These are phyloP conservation scores for Tachina lurida DNA, from an alignment of 2,888 invertebrate species.

Conservation along the genomic window DNA sequence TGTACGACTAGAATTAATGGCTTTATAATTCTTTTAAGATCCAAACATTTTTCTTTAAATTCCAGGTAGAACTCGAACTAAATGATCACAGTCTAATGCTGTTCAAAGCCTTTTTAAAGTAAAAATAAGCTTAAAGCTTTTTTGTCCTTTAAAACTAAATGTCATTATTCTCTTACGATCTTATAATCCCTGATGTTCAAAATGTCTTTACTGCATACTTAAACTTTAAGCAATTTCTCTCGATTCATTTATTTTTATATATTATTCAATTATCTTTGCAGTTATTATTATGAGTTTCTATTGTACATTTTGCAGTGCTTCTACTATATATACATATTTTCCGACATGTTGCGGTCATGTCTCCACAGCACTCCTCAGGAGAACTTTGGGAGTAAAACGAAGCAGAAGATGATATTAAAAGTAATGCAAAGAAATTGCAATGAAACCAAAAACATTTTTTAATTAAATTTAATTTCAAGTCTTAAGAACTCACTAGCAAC, in stretches of 20 bases:
- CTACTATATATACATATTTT: conserved; percentile 20
- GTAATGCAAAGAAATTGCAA: conserved; percentile 53
- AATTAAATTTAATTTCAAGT: conserved; percentile 63
- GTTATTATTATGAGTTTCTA: conserved; percentile 58
- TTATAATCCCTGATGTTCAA: neutral
- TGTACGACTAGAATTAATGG: too few species aligned
- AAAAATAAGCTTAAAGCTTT: neutral
- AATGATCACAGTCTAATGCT: too few species aligned
- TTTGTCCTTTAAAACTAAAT: neutral
- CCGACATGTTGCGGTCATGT: conserved; percentile 62
- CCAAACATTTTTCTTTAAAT: too few species aligned
- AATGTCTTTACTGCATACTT: neutral
- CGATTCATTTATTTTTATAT: conserved; percentile 18
- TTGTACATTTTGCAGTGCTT: conserved; percentile 41
- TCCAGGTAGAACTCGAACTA: too few species aligned
- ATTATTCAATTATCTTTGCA: conserved; percentile 60
- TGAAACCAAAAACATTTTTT: conserved; percentile 60
- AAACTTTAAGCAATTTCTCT: conserved; percentile 6
- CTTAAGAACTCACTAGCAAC: conserved; percentile 8
- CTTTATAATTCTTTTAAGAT: too few species aligned
- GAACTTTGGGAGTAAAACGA: neutral
- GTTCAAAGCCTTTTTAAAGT: neutral
- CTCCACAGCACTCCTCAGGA: conserved; percentile 37
- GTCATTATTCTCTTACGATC: neutral
- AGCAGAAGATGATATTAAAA: neutral